Evolutionary conservation across 2,888 invertebrate species (phyloP).

Genomic region (Spilosoma lubricipeda): DNA sequence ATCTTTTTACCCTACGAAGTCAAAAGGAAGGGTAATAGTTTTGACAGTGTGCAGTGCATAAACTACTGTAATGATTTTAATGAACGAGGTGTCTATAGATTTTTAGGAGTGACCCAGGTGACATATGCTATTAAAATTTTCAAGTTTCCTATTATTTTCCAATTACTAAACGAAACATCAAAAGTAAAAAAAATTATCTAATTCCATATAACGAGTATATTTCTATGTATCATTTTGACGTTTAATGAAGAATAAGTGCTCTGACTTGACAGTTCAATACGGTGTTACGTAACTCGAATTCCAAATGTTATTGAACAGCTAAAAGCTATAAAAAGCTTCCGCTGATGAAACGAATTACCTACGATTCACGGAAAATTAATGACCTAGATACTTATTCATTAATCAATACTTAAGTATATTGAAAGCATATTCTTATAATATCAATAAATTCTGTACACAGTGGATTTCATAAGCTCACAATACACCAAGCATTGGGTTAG

Average conservation of each 20-base stretch:
- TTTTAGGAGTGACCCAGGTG: too few species aligned
- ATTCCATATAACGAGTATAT: too few species aligned
- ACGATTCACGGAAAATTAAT: not conserved
- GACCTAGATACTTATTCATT: not conserved
- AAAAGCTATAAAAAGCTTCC: not conserved
- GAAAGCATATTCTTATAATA: slow-evolving; percentile 7
- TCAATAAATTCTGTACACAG: slow-evolving; percentile 28
- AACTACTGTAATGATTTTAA: too few species aligned
- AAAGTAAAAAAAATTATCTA: too few species aligned
- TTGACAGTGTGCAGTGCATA: too few species aligned
- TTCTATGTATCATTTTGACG: not conserved
- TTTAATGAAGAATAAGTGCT: not conserved
- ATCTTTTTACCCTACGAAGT: too few species aligned
- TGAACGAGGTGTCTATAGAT: too few species aligned
- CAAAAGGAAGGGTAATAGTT: too few species aligned
- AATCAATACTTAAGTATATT: not conserved
- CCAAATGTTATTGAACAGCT: not conserved
- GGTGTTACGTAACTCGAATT: not conserved
- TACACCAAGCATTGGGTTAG: slow-evolving; percentile 33
- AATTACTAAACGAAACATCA: too few species aligned
- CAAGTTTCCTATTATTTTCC: too few species aligned
- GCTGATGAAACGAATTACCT: not conserved
- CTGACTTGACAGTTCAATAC: not conserved
- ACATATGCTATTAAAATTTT: too few species aligned
- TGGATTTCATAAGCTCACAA: slow-evolving; percentile 43